These are phyloP conservation scores for Trichogramma pretiosum DNA, from an alignment of 1,140 invertebrate species.

Conservation along the genomic window DNA sequence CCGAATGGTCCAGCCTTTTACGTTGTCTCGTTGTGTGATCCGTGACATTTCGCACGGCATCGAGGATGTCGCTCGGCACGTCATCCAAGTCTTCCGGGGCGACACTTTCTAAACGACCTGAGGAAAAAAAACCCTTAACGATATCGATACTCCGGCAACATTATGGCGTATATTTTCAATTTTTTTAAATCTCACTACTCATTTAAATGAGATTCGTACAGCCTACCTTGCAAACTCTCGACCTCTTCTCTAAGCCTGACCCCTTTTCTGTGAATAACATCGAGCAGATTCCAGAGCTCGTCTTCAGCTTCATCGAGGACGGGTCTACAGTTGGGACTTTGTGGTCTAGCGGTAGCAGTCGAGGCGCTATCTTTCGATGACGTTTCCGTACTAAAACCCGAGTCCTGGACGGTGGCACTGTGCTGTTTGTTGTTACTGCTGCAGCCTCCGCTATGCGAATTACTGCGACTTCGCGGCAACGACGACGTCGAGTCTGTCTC, in stretches of 20 bases:
- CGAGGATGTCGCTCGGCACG: constrained; percentile 32
- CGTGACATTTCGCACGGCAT: constrained; percentile 35
- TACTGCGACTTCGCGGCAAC: constrained; percentile 55
- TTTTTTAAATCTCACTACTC: too few relatives aligned
- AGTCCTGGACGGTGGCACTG: constrained; percentile 66
- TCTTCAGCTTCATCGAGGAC: constrained; percentile 56
- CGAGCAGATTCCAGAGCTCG: constrained; percentile 74
- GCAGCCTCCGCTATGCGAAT: constrained; percentile 54
- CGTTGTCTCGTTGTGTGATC: not conserved
- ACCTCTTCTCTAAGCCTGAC: constrained; percentile 66
- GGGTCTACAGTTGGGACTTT: constrained; percentile 35
- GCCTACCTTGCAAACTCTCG: constrained; percentile 48
- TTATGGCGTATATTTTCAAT: too few relatives aligned
- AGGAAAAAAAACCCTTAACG: not conserved
- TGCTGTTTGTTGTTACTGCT: constrained; percentile 51
- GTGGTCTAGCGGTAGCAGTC: constrained; percentile 42
- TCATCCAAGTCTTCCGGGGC: constrained; percentile 36
- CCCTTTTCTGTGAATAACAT: constrained; percentile 74
- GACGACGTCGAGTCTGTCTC: constrained; percentile 44
- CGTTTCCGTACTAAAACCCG: constrained; percentile 76
- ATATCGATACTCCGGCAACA: too few relatives aligned
- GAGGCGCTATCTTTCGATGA: constrained; percentile 65
- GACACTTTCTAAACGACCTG: constrained; percentile 35
- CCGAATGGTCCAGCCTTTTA: constrained; percentile 15
- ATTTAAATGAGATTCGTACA: too few relatives aligned